Percentiles rank a stretch among this genome's conserved stretches.
These are phyloP conservation scores for Entelurus aequoreus DNA, from an alignment of 2,113 vertebrate species.

Conservation along the genomic window DNA sequence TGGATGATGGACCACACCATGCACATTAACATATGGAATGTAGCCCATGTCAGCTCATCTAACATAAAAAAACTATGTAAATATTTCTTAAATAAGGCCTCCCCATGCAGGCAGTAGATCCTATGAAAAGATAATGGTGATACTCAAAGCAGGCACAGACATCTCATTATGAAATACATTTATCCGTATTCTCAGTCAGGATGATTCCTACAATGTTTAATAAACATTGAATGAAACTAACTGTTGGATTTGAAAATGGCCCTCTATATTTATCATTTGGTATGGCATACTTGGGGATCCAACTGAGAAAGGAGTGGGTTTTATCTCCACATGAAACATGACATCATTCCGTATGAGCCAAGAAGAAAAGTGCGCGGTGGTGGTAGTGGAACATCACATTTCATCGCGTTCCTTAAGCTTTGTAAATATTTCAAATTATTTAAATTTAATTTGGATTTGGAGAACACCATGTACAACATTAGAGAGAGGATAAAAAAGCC, in stretches of 20 bases:
- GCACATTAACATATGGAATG: slow-evolving; percentile 31
- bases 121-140: too few species aligned
- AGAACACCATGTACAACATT: not conserved
- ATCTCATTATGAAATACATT: not conserved
- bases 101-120: too few species aligned
- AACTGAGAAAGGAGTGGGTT: not conserved
- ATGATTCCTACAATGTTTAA: not conserved
- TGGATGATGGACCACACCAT: slow-evolving; percentile 18
- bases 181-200: not conserved
- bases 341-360: not conserved
- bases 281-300: not conserved
- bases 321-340: slow-evolving; percentile 1
- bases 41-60: slow-evolving; percentile 34
- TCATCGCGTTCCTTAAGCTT: too few species aligned
- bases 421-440: too few species aligned
- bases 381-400: too few species aligned
- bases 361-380: not conserved
- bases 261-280: not conserved
- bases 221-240: not conserved
- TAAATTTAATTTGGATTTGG: not conserved
- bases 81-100: too few species aligned
- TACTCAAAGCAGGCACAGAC: slow-evolving; percentile 1
- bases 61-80: slow-evolving; percentile 24
- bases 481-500: slow-evolving; percentile 7
- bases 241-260: not conserved